These are phyloP conservation scores for Sebastes fasciatus DNA, from an alignment of 2,113 vertebrate species.

Conservation along the genomic window DNA sequence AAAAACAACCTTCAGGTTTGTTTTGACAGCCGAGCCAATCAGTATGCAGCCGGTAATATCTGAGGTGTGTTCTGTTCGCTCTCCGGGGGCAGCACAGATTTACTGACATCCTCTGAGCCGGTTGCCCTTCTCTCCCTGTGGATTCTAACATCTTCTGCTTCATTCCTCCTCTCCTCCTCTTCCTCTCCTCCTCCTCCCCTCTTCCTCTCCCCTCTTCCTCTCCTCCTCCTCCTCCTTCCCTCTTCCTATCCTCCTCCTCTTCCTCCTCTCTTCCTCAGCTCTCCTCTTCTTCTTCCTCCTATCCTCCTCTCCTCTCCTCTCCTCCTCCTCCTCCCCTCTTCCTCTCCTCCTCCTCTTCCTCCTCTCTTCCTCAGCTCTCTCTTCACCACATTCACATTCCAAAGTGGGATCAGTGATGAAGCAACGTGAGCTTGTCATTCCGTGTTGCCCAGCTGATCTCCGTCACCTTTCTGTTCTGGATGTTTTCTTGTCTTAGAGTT, in stretches of 20 bases:
- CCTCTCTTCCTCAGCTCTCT: not conserved
- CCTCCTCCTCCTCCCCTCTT: not conserved
- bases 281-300: not conserved
- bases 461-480: too few relatives aligned
- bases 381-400: not conserved
- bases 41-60: not conserved
- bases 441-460: too few relatives aligned
- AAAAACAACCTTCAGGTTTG: slow-evolving; percentile 2
- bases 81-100: not conserved
- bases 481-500: too few relatives aligned
- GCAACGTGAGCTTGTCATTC: not conserved
- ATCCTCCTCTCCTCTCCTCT: too few relatives aligned
- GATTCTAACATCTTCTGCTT: not conserved
- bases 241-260: not conserved
- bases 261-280: not conserved
- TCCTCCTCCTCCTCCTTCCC: too few relatives aligned
- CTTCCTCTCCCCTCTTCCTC: not conserved
- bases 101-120: not conserved
- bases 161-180: not conserved
- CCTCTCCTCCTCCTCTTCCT: not conserved
- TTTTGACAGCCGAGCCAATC: not conserved
- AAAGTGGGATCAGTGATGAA: not conserved
- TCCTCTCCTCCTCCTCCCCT: too few relatives aligned
- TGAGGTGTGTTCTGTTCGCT: not conserved
- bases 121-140: not conserved